phyloP scores from a whole-genome alignment of 2,113 vertebrate species.

The Micronycteris hirsuta region DNA sequence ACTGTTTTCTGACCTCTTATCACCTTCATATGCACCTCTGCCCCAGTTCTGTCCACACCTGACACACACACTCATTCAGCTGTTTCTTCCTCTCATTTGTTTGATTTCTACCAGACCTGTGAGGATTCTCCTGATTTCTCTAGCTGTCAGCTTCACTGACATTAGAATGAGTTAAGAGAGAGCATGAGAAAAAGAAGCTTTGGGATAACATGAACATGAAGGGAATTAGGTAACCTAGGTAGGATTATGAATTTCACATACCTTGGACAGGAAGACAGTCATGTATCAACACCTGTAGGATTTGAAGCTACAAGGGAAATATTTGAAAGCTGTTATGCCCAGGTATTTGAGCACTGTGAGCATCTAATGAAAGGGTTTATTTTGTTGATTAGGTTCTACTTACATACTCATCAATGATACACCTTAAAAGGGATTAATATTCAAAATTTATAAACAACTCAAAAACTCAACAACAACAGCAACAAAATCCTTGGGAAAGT shows the following conservation, averaged over 20 bases:
- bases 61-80: not conserved
- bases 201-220: not conserved
- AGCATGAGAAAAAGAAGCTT: not conserved
- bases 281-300: not conserved
- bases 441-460: not conserved
- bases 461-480: too few species aligned
- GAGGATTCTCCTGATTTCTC: not conserved
- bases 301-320: not conserved
- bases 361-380: not conserved
- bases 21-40: not conserved
- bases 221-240: not conserved
- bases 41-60: constrained; percentile 38
- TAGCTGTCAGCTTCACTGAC: constrained; percentile 27
- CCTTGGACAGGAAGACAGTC: not conserved
- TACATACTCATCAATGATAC: too few species aligned
- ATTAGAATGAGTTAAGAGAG: not conserved
- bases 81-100: not conserved
- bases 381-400: too few species aligned
- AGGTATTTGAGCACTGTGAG: not conserved
- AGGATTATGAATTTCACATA: not conserved
- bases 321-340: not conserved
- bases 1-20: not conserved
- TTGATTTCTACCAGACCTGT: constrained; percentile 27
- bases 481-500: too few species aligned
- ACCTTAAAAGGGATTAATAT: not conserved